Percentiles rank a stretch among this genome's conserved stretches.
Evolutionary conservation across 2,113 vertebrate species (phyloP).

Genomic region (Eupsittula cactorum): DNA sequence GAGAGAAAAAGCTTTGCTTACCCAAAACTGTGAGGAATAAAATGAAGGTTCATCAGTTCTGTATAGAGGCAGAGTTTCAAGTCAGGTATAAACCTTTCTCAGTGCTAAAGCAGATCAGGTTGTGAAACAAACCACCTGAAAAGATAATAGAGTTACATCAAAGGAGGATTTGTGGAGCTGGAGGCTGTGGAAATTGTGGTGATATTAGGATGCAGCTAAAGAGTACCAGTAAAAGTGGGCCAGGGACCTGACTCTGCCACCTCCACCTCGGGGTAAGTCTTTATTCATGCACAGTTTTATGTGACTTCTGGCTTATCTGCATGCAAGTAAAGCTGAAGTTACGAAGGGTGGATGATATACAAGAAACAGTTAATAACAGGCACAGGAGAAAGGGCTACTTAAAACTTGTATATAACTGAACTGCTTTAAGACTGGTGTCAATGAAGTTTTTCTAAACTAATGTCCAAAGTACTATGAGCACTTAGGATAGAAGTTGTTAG

Average conservation of each 20-base stretch:
- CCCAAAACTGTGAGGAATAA: background rate
- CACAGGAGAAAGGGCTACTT: background rate
- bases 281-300: slow-evolving; percentile 13
- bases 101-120: background rate
- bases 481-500: background rate
- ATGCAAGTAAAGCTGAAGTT: background rate
- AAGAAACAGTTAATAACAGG: background rate
- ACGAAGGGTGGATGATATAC: background rate
- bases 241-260: background rate
- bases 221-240: background rate
- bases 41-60: slow-evolving; percentile 1
- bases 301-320: background rate
- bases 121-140: slow-evolving; percentile 25
- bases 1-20: background rate
- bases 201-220: background rate
- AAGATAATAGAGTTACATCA: slow-evolving; percentile 40
- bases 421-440: background rate
- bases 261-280: background rate
- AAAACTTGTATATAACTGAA: background rate
- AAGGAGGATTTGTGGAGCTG: background rate
- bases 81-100: slow-evolving; percentile 16
- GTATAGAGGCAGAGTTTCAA: slow-evolving; percentile 29
- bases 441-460: background rate
- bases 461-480: background rate
- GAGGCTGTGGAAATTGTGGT: background rate